A percentile compares a stretch with the other conserved stretches of the same genome.
Conservation (phyloP, 2,888 invertebrate genomes). For the Rotaria socialis region DNA sequence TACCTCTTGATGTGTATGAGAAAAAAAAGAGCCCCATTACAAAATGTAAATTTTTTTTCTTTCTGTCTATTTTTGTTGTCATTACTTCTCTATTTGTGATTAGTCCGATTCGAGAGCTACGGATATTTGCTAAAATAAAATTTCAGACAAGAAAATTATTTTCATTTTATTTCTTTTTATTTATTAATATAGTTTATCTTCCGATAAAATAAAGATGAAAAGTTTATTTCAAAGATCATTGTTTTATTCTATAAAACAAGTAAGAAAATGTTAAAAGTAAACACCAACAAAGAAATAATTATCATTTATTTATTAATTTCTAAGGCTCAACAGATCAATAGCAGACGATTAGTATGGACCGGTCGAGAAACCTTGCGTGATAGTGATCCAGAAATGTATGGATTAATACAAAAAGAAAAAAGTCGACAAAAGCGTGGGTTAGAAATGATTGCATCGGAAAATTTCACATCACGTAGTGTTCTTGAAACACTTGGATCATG, state of each 20-base stretch:
- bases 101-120: not conserved
- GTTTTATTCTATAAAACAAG: slow-evolving; percentile 8
- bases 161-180: not conserved
- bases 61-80: slow-evolving; percentile 24
- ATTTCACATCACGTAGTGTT: slow-evolving; percentile 85
- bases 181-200: not conserved
- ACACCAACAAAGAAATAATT: not conserved
- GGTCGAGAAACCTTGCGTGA: slow-evolving; percentile 49
- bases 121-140: slow-evolving; percentile 3
- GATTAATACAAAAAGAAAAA: slow-evolving; percentile 60
- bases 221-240: not conserved
- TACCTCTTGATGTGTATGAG: not conserved
- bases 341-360: not conserved
- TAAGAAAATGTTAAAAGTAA: not conserved
- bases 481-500: slow-evolving; percentile 83
- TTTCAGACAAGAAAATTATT: not conserved
- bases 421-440: slow-evolving; percentile 55
- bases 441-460: slow-evolving; percentile 61
- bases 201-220: not conserved
- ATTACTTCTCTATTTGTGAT: not conserved
- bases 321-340: not conserved
- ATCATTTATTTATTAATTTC: not conserved
- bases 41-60: not conserved
- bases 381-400: slow-evolving; percentile 61
- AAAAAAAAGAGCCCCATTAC: not conserved